phyloP scores from a whole-genome alignment of 2,113 vertebrate genomes.

The Heterochromis multidens region DNA sequence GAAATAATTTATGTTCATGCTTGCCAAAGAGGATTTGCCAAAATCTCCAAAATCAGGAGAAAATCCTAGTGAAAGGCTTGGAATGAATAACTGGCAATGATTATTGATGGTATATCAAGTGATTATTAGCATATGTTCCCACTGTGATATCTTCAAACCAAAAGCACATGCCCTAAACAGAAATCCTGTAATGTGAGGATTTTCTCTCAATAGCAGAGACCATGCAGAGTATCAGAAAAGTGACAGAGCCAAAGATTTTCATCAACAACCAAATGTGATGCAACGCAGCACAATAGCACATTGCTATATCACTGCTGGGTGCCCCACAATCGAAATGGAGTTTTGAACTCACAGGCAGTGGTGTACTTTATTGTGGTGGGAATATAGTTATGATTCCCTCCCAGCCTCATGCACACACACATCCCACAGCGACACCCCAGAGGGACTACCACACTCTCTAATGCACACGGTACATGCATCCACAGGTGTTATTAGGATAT shows the following conservation, averaged over 20 bases:
- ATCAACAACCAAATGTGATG: neutral
- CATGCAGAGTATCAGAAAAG: neutral
- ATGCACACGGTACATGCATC: neutral
- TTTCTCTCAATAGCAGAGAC: neutral
- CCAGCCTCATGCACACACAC: neutral
- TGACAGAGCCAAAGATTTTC: neutral
- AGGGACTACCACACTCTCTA: neutral
- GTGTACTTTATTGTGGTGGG: neutral
- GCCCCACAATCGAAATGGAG: neutral
- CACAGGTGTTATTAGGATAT: neutral
- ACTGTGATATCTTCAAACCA: neutral
- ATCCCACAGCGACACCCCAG: neutral
- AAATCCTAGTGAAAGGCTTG: conserved; percentile 48
- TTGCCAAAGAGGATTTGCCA: conserved; percentile 35
- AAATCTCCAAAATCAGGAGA: conserved; percentile 7
- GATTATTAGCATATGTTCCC: conserved; percentile 3
- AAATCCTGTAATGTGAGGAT: neutral
- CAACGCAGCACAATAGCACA: neutral
- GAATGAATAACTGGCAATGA: conserved; percentile 10
- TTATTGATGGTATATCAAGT: conserved; percentile 27
- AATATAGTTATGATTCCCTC: neutral
- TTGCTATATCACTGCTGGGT: neutral
- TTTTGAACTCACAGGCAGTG: neutral
- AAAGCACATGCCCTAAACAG: neutral
- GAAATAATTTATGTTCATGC: conserved; percentile 49